phyloP scores from a whole-genome alignment of 2,888 invertebrate genomes.

The Lucinisca nassula region DNA sequence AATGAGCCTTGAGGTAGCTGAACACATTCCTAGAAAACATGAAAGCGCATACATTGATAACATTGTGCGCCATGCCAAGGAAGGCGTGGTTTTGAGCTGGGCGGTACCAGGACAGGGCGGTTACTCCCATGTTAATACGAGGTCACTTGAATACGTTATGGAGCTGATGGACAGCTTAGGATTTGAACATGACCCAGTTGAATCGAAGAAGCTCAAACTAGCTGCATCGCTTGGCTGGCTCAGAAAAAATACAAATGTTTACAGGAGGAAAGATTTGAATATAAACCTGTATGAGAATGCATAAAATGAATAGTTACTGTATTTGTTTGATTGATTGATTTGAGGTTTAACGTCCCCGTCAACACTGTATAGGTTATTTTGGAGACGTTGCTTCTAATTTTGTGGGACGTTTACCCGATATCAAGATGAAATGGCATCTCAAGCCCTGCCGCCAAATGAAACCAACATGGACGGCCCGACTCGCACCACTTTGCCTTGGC shows the following conservation, averaged over 20 bases:
- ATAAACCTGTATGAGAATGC: too few species aligned
- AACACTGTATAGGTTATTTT: too few species aligned
- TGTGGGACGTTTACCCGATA: too few species aligned
- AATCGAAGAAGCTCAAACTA: slow-evolving; percentile 42
- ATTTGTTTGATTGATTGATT: too few species aligned
- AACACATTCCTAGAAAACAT: slow-evolving; percentile 72
- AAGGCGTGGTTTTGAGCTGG: slow-evolving; percentile 75
- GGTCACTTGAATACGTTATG: slow-evolving; percentile 58
- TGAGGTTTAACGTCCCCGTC: too few species aligned
- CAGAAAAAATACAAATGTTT: slow-evolving; percentile 64
- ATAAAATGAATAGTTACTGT: too few species aligned
- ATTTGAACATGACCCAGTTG: slow-evolving; percentile 46
- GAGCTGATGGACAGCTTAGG: slow-evolving; percentile 53
- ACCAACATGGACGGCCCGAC: too few species aligned
- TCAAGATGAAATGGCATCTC: too few species aligned
- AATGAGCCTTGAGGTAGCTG: slow-evolving; percentile 74
- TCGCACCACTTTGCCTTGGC: too few species aligned
- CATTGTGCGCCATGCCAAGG: slow-evolving; percentile 65
- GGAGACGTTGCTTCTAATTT: too few species aligned
- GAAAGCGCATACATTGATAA: slow-evolving; percentile 72
- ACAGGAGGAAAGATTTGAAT: slow-evolving; percentile 34
- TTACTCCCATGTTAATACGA: slow-evolving; percentile 69
- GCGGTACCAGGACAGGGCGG: slow-evolving; percentile 73
- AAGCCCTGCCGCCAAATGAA: too few species aligned
- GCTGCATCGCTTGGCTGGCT: slow-evolving; percentile 63